Conservation (phyloP, 1,140 invertebrate genomes). For the Sitodiplosis mosellana region DNA sequence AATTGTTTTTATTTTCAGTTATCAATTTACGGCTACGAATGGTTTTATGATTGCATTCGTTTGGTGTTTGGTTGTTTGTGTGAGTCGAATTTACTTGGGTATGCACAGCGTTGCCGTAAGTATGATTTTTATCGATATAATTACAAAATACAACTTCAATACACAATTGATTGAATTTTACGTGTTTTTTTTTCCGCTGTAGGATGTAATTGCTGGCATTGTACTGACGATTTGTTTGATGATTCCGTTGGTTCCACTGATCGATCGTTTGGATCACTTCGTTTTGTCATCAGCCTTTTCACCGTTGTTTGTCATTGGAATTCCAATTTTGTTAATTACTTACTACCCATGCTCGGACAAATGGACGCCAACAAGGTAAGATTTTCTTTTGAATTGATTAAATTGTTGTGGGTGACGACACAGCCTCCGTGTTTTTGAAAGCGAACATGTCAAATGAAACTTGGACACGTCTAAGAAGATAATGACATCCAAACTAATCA, state of each 20-base stretch:
- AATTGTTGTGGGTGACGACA: too few relatives aligned
- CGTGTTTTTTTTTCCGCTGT: conserved; percentile 8
- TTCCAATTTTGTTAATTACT: conserved; percentile 44
- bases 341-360: conserved; percentile 54
- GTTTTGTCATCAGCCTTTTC: conserved; percentile 46
- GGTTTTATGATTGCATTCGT: conserved; percentile 33
- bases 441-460: too few relatives aligned
- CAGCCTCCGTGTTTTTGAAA: too few relatives aligned
- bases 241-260: conserved; percentile 48
- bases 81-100: conserved; percentile 74
- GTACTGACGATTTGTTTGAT: conserved; percentile 45
- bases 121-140: conserved; percentile 6
- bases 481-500: background rate
- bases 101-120: conserved; percentile 77
- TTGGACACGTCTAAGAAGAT: conserved; percentile 1
- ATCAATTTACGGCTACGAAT: conserved; percentile 45
- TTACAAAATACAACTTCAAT: background rate
- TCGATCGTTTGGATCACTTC: conserved; percentile 53
- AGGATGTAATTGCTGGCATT: conserved; percentile 63
- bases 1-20: conserved; percentile 19
- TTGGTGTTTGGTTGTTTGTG: conserved; percentile 61
- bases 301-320: conserved; percentile 38
- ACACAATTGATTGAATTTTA: background rate
- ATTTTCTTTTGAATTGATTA: too few relatives aligned
- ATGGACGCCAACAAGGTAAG: conserved; percentile 66